Conservation (phyloP, 2,797 vertebrate genomes). For the Premnoplex brunnescens region DNA sequence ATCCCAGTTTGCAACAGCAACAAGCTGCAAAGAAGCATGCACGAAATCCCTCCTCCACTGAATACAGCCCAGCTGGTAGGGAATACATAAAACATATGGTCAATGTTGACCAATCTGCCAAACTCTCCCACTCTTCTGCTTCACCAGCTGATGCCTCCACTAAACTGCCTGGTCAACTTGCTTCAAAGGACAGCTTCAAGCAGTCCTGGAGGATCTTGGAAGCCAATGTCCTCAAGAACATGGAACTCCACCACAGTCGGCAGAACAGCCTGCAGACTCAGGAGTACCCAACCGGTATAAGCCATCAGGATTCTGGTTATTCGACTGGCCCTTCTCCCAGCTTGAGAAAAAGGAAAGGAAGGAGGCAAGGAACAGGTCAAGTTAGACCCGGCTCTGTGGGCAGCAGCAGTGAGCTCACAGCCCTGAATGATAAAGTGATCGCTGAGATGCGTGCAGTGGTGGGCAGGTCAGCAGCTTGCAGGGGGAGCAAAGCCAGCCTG, state of each 20-base stretch:
- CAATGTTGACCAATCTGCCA: constrained; percentile 83
- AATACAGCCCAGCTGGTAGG: constrained; percentile 89
- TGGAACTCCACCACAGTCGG: constrained; percentile 85
- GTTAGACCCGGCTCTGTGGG: constrained; percentile 87
- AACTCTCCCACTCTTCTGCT: constrained; percentile 46
- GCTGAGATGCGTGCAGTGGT: constrained; percentile 91
- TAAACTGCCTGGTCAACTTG: constrained; percentile 65
- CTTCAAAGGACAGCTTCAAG: constrained; percentile 83
- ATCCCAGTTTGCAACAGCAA: constrained; percentile 75
- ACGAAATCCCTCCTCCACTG: constrained; percentile 81
- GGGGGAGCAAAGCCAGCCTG: constrained; percentile 82
- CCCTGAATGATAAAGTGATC: constrained; percentile 88
- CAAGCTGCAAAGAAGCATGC: constrained; percentile 73
- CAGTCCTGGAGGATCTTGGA: constrained; percentile 87
- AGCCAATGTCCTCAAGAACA: constrained; percentile 84
- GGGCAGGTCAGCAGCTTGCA: constrained; percentile 85
- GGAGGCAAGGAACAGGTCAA: constrained; percentile 72
- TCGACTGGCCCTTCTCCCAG: constrained; percentile 91
- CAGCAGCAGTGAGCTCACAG: constrained; percentile 86
- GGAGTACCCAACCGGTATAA: constrained; percentile 83
- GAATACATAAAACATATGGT: constrained; percentile 94
- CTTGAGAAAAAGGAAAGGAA: constrained; percentile 85
- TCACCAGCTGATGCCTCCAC: constrained; percentile 3
- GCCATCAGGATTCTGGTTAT: constrained; percentile 92
- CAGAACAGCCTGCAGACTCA: constrained; percentile 86